Conservation (phyloP, 2,888 invertebrate species). For the Macrophya alboannulata region DNA sequence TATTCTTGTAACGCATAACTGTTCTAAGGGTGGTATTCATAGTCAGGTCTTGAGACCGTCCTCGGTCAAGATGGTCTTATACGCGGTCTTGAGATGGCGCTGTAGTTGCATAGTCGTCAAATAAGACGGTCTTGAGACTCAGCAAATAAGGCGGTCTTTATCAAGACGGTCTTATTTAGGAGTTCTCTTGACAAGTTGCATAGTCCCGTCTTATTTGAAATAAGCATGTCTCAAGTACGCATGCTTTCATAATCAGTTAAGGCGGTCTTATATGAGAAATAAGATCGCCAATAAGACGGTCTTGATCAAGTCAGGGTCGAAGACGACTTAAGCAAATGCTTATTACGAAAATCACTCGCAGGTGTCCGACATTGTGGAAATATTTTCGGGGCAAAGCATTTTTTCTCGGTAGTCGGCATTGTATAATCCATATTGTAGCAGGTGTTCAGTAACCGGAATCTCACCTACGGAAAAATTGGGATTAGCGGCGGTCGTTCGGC, state of each 20-base stretch:
- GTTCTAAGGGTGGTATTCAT: too few relatives aligned
- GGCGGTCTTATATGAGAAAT: neutral
- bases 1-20: constrained; percentile 56
- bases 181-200: too few relatives aligned
- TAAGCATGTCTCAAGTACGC: too few relatives aligned
- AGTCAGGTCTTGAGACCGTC: too few relatives aligned
- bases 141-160: too few relatives aligned
- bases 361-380: neutral
- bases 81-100: too few relatives aligned
- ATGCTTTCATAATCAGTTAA: neutral
- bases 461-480: neutral
- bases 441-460: neutral
- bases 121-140: too few relatives aligned
- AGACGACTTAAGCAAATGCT: neutral
- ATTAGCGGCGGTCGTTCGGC: neutral
- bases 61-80: too few relatives aligned
- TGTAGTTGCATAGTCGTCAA: too few relatives aligned
- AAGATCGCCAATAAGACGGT: neutral
- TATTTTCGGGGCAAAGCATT: neutral
- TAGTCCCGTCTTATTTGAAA: too few relatives aligned
- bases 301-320: too few relatives aligned
- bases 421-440: neutral
- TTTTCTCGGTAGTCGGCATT: neutral
- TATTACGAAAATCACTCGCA: neutral
- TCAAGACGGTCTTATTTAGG: too few relatives aligned